Conservation (phyloP, 2,888 invertebrate genomes). For the Rambutsinella grinnellia region DNA sequence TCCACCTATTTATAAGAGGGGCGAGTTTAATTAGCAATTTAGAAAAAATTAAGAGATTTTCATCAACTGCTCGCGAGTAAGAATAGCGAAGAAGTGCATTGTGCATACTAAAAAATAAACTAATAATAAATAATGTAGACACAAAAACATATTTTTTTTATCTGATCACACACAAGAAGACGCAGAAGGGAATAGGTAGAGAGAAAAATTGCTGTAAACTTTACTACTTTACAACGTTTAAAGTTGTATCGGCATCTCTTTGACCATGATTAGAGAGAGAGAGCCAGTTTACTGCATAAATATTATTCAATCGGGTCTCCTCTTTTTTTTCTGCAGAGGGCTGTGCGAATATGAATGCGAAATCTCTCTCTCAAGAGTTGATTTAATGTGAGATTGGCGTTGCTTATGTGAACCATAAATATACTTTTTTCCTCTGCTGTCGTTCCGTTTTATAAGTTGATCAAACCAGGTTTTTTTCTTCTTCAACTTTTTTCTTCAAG, state of each 20-base stretch:
- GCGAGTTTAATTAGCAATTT: slow-evolving; percentile 9
- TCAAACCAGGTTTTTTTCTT: slow-evolving; percentile 21
- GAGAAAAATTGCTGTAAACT: neutral
- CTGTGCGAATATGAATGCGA: neutral
- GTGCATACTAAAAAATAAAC: neutral
- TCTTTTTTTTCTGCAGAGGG: neutral
- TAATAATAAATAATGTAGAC: neutral
- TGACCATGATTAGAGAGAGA: slow-evolving; percentile 53
- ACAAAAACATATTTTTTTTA: slow-evolving; percentile 13
- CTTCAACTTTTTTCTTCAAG: slow-evolving; percentile 21
- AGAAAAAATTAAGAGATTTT: slow-evolving; percentile 17
- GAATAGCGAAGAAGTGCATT: neutral
- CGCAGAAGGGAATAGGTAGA: neutral
- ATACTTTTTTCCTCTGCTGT: neutral
- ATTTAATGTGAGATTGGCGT: slow-evolving; percentile 35
- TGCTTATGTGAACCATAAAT: slow-evolving; percentile 34
- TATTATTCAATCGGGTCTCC: slow-evolving; percentile 52
- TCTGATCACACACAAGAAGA: slow-evolving; percentile 33
- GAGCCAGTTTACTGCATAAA: slow-evolving; percentile 55
- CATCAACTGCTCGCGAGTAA: neutral
- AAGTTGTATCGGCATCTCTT: slow-evolving; percentile 51
- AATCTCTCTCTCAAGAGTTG: slow-evolving; percentile 20
- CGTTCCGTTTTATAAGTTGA: slow-evolving; percentile 22
- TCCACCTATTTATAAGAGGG: neutral
- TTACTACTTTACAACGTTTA: slow-evolving; percentile 3